Percentiles rank a stretch among this genome's conserved stretches.
Conservation (phyloP, 2,113 vertebrate genomes). For the Naja naja region DNA sequence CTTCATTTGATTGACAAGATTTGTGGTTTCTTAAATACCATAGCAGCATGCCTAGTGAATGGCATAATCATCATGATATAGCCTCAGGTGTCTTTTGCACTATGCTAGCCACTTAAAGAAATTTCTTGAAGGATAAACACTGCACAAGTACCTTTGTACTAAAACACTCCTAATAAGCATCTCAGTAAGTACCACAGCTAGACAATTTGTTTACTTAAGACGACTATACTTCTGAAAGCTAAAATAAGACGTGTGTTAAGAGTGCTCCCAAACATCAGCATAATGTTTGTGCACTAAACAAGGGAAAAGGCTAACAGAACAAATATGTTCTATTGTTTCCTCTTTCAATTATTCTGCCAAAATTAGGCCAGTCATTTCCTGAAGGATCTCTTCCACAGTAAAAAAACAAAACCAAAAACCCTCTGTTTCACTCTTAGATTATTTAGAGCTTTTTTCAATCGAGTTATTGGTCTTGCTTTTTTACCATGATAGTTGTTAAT, state of each 20-base stretch:
- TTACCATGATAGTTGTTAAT: neutral
- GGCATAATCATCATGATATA: slow-evolving; percentile 47
- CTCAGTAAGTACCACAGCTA: neutral
- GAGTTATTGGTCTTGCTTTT: neutral
- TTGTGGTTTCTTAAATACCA: slow-evolving; percentile 71
- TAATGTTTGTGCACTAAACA: neutral
- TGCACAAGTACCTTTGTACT: neutral
- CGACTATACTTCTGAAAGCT: neutral
- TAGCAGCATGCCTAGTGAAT: slow-evolving; percentile 38
- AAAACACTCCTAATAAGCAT: neutral
- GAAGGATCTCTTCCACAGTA: neutral
- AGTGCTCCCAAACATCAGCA: neutral
- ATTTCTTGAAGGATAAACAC: slow-evolving; percentile 27
- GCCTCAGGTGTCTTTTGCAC: slow-evolving; percentile 37
- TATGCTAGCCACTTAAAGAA: slow-evolving; percentile 26
- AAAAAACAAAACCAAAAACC: neutral
- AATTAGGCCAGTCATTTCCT: neutral
- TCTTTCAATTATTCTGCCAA: neutral
- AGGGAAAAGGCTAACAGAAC: neutral
- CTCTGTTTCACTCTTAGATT: neutral
- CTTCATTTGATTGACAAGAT: slow-evolving; percentile 64
- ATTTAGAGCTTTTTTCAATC: neutral
- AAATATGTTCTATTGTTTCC: neutral
- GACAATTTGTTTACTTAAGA: slow-evolving; percentile 10
- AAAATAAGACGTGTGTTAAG: neutral